phyloP scores from a whole-genome alignment of 2,888 invertebrate species.

The Sminthurides aquaticus region DNA sequence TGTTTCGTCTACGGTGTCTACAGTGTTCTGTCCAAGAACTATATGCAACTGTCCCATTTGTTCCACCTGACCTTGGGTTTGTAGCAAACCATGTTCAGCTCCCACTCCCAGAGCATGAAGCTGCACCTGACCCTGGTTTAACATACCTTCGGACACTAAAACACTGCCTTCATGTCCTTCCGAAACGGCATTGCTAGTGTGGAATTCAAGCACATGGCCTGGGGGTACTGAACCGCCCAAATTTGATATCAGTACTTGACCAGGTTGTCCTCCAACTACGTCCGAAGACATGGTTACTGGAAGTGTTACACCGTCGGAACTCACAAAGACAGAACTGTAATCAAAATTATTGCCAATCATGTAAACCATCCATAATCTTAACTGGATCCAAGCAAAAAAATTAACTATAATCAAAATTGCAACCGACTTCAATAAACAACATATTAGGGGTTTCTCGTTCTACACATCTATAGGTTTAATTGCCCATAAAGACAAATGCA shows the following conservation, averaged over 20 bases:
- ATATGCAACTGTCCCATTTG: slow-evolving; percentile 10
- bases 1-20: neutral
- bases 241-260: slow-evolving; percentile 18
- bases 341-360: neutral
- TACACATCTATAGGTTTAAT: no score
- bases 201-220: slow-evolving; percentile 23
- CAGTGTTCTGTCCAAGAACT: neutral
- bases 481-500: no score
- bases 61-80: neutral
- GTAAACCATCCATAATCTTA: no score
- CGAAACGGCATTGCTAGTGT: slow-evolving; percentile 1
- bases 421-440: neutral
- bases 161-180: neutral
- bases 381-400: no score
- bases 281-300: slow-evolving; percentile 32
- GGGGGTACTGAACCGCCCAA: slow-evolving; percentile 11
- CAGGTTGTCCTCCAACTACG: slow-evolving; percentile 25
- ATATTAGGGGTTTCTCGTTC: no score
- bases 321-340: slow-evolving; percentile 39
- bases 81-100: neutral
- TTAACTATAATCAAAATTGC: slow-evolving; percentile 5
- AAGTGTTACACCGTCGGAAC: slow-evolving; percentile 25
- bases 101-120: slow-evolving; percentile 7
- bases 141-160: slow-evolving; percentile 8
- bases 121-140: slow-evolving; percentile 12